These are phyloP conservation scores for Acleris emargana DNA, from an alignment of 2,888 invertebrate species.

Conservation along the genomic window DNA sequence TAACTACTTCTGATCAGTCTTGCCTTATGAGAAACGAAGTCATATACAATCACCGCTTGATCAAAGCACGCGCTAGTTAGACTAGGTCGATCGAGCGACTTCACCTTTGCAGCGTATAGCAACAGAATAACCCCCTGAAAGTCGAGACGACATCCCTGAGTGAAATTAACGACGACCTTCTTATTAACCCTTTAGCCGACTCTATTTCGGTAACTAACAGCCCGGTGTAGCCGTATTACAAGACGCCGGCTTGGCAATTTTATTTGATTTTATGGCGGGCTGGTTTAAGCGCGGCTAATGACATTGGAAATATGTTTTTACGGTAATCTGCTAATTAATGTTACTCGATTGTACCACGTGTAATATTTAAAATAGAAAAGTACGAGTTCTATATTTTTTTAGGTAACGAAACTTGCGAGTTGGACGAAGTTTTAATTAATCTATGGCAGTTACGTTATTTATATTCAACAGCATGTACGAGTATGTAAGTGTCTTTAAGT, in stretches of 20 bases:
- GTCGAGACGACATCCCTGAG: conserved; percentile 59
- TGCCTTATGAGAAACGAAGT: too few species aligned
- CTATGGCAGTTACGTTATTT: too few species aligned
- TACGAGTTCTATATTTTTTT: too few species aligned
- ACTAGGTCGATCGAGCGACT: too few species aligned
- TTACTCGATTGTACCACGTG: background rate
- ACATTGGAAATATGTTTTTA: background rate
- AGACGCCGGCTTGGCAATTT: conserved; percentile 46
- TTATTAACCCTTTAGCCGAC: conserved; percentile 70
- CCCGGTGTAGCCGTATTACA: conserved; percentile 55
- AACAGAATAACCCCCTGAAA: conserved; percentile 51
- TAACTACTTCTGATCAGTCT: too few species aligned
- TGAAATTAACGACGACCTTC: conserved; percentile 71
- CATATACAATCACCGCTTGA: too few species aligned
- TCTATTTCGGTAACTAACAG: conserved; percentile 65
- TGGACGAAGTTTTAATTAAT: too few species aligned
- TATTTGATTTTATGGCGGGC: conserved; percentile 44
- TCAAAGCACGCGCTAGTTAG: too few species aligned
- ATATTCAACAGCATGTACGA: too few species aligned
- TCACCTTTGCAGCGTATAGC: too few species aligned
- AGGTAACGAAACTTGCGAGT: too few species aligned
- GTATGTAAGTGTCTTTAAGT: too few species aligned
- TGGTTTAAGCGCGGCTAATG: conserved; percentile 35
- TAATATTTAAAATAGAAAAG: background rate
- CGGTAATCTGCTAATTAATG: background rate